Evolutionary conservation across 2,113 vertebrate species (phyloP).

Genomic region (Thamnophis sirtalis): DNA sequence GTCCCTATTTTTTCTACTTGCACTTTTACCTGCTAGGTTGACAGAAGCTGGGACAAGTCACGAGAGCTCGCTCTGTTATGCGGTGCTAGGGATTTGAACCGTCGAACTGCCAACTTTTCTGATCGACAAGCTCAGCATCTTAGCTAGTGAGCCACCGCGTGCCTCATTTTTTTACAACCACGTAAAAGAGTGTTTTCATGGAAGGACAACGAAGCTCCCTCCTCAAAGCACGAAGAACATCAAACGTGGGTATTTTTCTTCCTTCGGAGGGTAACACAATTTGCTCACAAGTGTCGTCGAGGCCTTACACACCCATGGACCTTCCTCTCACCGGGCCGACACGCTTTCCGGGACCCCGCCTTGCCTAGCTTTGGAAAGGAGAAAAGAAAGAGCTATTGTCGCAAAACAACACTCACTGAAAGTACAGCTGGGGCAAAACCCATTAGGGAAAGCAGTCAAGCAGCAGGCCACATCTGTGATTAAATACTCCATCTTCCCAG

Average conservation of each 20-base stretch:
- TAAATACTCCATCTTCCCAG: slow-evolving; percentile 35
- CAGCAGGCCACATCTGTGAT: slow-evolving; percentile 67
- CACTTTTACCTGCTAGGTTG: too few species aligned
- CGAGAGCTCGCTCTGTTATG: too few species aligned
- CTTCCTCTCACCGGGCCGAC: background rate
- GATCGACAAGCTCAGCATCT: too few species aligned
- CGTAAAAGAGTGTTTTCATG: background rate
- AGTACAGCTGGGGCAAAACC: slow-evolving; percentile 25
- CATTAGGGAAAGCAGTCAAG: slow-evolving; percentile 40
- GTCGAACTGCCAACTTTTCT: too few species aligned
- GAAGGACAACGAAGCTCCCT: background rate
- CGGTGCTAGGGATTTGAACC: too few species aligned
- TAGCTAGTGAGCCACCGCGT: too few species aligned
- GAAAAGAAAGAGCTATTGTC: slow-evolving; percentile 27
- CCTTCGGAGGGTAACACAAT: background rate
- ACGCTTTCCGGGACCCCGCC: background rate
- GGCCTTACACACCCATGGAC: background rate
- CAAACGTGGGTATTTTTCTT: background rate
- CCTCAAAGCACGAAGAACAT: background rate
- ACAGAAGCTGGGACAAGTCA: too few species aligned
- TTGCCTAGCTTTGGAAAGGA: background rate
- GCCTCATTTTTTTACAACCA: background rate
- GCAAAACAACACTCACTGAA: slow-evolving; percentile 19
- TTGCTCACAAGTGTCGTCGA: background rate
- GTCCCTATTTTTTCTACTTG: too few species aligned